phyloP scores from a whole-genome alignment of 2,797 vertebrate species.

The Nothura maculosa region DNA sequence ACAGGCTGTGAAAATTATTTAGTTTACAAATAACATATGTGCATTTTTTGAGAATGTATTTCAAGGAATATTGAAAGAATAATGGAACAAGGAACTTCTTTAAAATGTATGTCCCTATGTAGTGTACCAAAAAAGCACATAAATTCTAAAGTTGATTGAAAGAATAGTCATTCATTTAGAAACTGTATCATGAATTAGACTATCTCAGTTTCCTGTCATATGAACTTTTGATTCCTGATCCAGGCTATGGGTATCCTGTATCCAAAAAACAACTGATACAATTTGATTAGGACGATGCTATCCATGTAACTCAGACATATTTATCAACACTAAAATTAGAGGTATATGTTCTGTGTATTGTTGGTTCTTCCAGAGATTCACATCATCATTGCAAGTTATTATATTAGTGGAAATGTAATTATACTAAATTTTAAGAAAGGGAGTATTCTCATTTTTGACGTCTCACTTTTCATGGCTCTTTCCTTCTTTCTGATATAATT shows the following conservation, averaged over 20 bases:
- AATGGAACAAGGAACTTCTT: background rate
- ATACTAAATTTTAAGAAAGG: background rate
- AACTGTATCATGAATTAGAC: background rate
- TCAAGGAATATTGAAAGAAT: background rate
- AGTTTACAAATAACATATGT: background rate
- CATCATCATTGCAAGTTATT: background rate
- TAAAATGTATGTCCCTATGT: background rate
- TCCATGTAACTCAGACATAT: background rate
- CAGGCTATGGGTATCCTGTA: background rate
- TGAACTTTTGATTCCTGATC: background rate
- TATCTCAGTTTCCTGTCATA: background rate
- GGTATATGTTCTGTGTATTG: background rate
- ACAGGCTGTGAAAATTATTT: constrained; percentile 20
- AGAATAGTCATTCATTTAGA: background rate
- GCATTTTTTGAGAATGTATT: background rate
- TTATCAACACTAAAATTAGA: background rate
- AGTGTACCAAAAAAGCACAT: background rate
- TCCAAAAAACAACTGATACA: background rate
- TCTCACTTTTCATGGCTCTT: background rate
- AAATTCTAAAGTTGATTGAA: background rate
- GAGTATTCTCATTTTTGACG: background rate
- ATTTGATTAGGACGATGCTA: background rate
- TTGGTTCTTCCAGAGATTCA: background rate
- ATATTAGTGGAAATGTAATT: background rate
- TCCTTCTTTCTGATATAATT: background rate